phyloP scores from a whole-genome alignment of 2,888 invertebrate species.

The Opisthograptis luteolata region DNA sequence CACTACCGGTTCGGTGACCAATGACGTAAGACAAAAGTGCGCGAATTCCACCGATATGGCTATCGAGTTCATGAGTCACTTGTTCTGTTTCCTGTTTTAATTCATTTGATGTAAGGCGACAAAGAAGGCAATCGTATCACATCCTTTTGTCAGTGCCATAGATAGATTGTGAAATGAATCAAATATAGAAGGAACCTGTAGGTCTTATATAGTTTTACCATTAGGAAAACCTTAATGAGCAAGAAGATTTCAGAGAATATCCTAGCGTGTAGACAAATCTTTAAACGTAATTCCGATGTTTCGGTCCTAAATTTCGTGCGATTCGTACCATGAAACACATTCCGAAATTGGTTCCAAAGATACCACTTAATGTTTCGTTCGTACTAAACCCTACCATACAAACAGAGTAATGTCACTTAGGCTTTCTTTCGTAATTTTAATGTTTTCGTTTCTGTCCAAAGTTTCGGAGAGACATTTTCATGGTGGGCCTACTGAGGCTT shows the following conservation, averaged over 20 bases:
- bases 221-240: conserved; percentile 9
- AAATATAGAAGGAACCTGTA: conserved; percentile 10
- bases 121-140: conserved; percentile 25
- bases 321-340: no score
- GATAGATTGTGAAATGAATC: conserved; percentile 16
- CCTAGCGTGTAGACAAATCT: no score
- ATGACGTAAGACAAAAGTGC: conserved; percentile 75
- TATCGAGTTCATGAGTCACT: conserved; percentile 67
- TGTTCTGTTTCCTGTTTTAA: conserved; percentile 55
- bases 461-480: no score
- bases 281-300: no score
- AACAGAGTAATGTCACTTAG: no score
- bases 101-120: conserved; percentile 40
- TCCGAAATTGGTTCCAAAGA: no score
- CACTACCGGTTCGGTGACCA: conserved; percentile 55
- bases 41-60: conserved; percentile 66
- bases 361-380: no score
- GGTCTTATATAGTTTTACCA: neutral
- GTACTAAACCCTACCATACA: no score
- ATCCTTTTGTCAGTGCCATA: conserved; percentile 7
- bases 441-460: no score
- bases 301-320: no score
- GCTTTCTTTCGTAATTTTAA: no score
- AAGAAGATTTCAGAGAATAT: conserved; percentile 19
- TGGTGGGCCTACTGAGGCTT: no score